Evolutionary conservation across 2,888 invertebrate species (phyloP), one percentile per base, ranked within the genome.

Genomic region (Chrysodeixis includens): DNA sequence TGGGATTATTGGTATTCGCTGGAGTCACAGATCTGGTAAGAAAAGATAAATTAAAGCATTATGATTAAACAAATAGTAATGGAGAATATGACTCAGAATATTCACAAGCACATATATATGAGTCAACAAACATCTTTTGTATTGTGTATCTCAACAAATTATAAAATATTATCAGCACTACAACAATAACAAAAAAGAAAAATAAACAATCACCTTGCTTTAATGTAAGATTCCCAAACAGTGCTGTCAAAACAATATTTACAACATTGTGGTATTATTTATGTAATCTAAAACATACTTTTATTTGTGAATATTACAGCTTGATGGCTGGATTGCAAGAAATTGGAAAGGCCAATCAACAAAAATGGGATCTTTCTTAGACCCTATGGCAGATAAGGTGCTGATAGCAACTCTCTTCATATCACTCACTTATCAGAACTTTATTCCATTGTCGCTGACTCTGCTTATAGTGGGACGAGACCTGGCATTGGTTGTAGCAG

Each of bases 381-480:
- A 99, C 92, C 99, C 99, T 0, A 96, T 99, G 95, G 99, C 99
- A 2, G 99, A 99, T 90, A 99, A 99, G 95, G 95, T 99, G 44
- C 95, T 99, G 1, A 97, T 99, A 76, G 98, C 98, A 12, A 98
- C 98, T 0, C 93, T 99, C 62, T 99, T 99, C 84, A 93, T 99
- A 58, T 96, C 98, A 0, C 95, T 99, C 70, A 98, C 99, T 18
- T 98, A 97, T 91, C 97, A 97, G 66, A 96, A 97, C 73, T 93
- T 99, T 61, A 97, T 99, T 87, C 99, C 99, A 54, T 89, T 97
- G 51, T 95, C 96, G 65, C 91, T 98, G 55, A 98, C 99, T 4
- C 95, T 96, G 18, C 94, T 99, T 56, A 98, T 99, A 62, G 95
- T 99, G 12, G 96, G 96, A 14, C 95, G 99, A 80, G 99, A 99